phyloP scores from a whole-genome alignment of 2,888 invertebrate species.

The Cheilosia soror region DNA sequence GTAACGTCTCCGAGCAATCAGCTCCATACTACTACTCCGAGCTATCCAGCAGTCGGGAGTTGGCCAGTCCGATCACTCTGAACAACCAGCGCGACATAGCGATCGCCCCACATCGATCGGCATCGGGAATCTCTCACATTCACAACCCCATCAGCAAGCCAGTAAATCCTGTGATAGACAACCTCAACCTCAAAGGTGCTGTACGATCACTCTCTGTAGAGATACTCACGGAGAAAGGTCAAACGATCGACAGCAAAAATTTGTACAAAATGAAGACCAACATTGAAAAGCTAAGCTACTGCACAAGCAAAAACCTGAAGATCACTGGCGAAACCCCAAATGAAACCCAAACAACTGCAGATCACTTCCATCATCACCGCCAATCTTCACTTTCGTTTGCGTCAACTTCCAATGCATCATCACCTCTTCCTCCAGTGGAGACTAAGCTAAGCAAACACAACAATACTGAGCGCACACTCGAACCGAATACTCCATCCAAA shows the following conservation, averaged over 20 bases:
- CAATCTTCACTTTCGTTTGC: constrained; percentile 55
- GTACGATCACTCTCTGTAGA: constrained; percentile 88
- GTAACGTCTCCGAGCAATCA: constrained; percentile 86
- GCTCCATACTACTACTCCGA: constrained; percentile 96
- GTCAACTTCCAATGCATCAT: constrained; percentile 49
- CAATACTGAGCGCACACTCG: constrained; percentile 53
- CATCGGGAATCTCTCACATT: constrained; percentile 88
- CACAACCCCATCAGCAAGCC: constrained; percentile 87
- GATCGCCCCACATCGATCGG: constrained; percentile 85
- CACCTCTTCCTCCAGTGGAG: constrained; percentile 35
- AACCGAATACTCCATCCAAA: constrained; percentile 72
- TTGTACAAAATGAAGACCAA: constrained; percentile 81
- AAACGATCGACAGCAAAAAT: constrained; percentile 83
- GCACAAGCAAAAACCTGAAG: constrained; percentile 79
- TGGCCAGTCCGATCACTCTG: constrained; percentile 85
- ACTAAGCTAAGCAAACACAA: constrained; percentile 57
- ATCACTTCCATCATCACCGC: constrained; percentile 45
- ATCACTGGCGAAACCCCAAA: constrained; percentile 72
- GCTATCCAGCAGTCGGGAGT: constrained; percentile 77
- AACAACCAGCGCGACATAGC: constrained; percentile 90
- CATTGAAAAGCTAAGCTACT: constrained; percentile 81
- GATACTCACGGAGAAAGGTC: constrained; percentile 88
- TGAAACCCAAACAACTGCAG: constrained; percentile 2
- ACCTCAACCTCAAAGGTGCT: constrained; percentile 82
- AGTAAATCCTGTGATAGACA: constrained; percentile 70